phyloP scores from a whole-genome alignment of 2,113 vertebrate species.

The Oxyura jamaicensis region DNA sequence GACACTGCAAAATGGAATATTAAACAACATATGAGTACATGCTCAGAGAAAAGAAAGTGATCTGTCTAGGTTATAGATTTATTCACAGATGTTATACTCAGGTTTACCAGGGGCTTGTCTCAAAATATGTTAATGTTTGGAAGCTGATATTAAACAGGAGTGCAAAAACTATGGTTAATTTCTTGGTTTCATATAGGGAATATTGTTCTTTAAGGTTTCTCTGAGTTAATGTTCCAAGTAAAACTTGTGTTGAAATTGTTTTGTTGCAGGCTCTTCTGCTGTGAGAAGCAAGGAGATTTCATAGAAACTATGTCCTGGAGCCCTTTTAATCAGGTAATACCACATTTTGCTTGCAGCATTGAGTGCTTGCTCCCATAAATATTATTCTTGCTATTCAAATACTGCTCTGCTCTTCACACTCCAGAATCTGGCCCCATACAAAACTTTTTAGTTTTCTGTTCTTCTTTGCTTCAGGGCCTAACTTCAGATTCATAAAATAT shows the following conservation, averaged over 20 bases:
- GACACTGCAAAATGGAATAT: not conserved
- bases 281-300: not conserved
- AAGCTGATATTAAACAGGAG: not conserved
- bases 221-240: not conserved
- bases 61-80: not conserved
- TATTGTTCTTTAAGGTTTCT: not conserved
- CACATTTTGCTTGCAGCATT: not conserved
- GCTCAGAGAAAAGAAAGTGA: not conserved
- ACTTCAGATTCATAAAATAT: not conserved
- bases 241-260: not conserved
- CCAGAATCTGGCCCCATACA: not conserved
- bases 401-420: not conserved
- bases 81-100: not conserved
- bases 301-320: rapidly evolving
- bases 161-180: not conserved
- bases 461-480: not conserved
- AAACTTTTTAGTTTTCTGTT: not conserved
- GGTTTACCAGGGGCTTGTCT: not conserved
- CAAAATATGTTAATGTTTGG: not conserved
- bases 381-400: not conserved
- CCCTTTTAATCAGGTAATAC: not conserved
- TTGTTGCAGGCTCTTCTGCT: not conserved
- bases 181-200: not conserved
- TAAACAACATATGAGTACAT: rapidly evolving
- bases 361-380: not conserved